Evolutionary conservation across 2,797 vertebrate species (phyloP).

Genomic region (Rhynchonycteris naso): DNA sequence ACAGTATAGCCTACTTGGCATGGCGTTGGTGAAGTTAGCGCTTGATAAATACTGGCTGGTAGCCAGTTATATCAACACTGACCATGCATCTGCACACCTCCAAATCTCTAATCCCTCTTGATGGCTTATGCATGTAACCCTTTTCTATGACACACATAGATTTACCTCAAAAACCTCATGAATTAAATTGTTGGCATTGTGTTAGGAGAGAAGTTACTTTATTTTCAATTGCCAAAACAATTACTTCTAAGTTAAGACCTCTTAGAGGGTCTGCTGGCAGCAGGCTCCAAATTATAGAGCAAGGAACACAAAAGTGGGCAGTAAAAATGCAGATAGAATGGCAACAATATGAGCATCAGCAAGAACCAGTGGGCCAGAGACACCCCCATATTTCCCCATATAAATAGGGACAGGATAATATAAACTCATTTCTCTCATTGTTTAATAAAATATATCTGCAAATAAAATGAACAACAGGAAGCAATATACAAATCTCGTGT

Average conservation of each 20-base stretch:
- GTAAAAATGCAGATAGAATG: constrained; percentile 27
- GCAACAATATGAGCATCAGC: constrained; percentile 36
- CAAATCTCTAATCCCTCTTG: neutral
- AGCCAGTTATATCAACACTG: neutral
- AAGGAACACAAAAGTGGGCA: constrained; percentile 63
- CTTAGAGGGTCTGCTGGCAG: constrained; percentile 46
- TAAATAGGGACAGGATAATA: constrained; percentile 59
- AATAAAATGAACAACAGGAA: constrained; percentile 35
- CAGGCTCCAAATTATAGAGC: constrained; percentile 60
- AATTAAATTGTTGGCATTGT: constrained; percentile 36
- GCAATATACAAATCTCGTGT: neutral
- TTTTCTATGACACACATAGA: constrained; percentile 23
- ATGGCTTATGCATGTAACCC: neutral
- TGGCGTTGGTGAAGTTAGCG: neutral
- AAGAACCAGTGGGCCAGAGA: constrained; percentile 41
- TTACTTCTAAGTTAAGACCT: constrained; percentile 66
- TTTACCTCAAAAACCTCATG: constrained; percentile 31
- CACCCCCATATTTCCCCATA: neutral
- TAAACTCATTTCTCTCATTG: constrained; percentile 49
- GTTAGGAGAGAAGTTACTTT: constrained; percentile 52
- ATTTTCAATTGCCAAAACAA: constrained; percentile 52
- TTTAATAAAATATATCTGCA: constrained; percentile 72
- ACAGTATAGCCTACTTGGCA: neutral
- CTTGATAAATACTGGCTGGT: neutral
- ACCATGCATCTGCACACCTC: neutral